Base-by-base conservation (phyloP, 2,888 invertebrate genomes). In the Eupeodes latifasciatus region DNA sequence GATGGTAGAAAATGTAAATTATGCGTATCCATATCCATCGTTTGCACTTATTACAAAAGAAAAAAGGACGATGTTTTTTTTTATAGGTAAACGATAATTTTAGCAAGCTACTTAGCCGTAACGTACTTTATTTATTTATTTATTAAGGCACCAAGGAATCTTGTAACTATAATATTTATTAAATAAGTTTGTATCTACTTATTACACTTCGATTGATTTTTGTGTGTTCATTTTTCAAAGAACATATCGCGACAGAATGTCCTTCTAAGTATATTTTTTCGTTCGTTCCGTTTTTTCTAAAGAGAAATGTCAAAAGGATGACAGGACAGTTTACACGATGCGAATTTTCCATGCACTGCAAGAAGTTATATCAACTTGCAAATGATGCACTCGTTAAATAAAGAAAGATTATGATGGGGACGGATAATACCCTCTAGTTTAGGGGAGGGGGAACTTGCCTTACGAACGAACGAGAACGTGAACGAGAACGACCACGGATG, bases 141-240 rank as follows among this genome's bases (percentile, higher is more conserved):
- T 77, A 14, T 62, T 81, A 88, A 88, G 87, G 87, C 87, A 84
- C 84, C 84, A 88, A 84, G 81, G 84, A 74, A 59, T 61, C 7
- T 36, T 40, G 59, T 49, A 49, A 59, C 1, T 19, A 40, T 69
- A 27, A 27, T 27, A 27, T 27, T 27, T 85, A 61, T 69, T 72
- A 67, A 55, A 55, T 55, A 16, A 40, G 19, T 53, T 67, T 47
- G 4, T 80, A 53, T 85, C n/a, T 64, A 40, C 34, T 47, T 49
- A 62, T n/a, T 55, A 71, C 66, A 62, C 62, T 83, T 44, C 19
- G 59, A 61, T 78, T 83, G 40, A 71, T 71, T 59, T 49, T 75
- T 71, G 27, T 74, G 16, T 71, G 57, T 19, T 72, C 11, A 19
- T 59, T 47, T 40, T 74, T 49, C 55, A 55, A 53, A 40, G 51